Base-by-base conservation (phyloP, 2,888 invertebrate species). In the Polyommatus iphigenia region DNA sequence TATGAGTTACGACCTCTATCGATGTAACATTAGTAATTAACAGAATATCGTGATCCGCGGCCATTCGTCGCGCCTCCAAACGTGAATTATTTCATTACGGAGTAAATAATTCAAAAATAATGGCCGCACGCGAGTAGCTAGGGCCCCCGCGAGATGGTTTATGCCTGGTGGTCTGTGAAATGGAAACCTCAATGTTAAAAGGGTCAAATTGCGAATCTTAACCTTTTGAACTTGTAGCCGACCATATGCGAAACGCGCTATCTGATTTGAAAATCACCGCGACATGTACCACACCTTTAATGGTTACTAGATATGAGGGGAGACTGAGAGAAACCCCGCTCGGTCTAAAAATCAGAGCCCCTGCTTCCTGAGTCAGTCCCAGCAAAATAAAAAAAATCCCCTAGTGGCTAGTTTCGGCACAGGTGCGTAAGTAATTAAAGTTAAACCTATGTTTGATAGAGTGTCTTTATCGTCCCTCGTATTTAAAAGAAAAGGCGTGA, bases 71-170 rank as follows among this genome's bases (percentile, higher is more conserved):
- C 84, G 81, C 83, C 87, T 92, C 88, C 92, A 92, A 92, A 91
- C 89, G 86, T 82, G 86, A 92, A 91, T 93, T 91, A 92, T 93
- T 92, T 89, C 91, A 92, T 92, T 92, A 91, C 89, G 86, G 86
- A 86, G 89, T 90, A 90, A 91, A 91, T 93, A 92, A 92, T 91
- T 93, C 91, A 90, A 92, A 93, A 92, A 92, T 92, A 91, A 91
- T 91, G 89, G 87, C 87, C 85, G 86, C 92, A 92, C 92, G 93
- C 93, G 87, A 92, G 86, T 87, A 92, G 86, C 91, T 92, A 91
- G 88, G 88, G 83, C 83, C 84, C 91, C 85, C 91, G 87, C 86
- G 91, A 91, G 92, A 91, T 89, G 88, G 83, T 84, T 86, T 84
- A 83, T 80, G 80, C 24, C 8, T 36, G 6, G 1, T 20, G 46